Percentiles rank a stretch among this genome's conserved stretches.
These are phyloP conservation scores for Grus americana DNA, from an alignment of 2,113 vertebrate species.

Conservation along the genomic window DNA sequence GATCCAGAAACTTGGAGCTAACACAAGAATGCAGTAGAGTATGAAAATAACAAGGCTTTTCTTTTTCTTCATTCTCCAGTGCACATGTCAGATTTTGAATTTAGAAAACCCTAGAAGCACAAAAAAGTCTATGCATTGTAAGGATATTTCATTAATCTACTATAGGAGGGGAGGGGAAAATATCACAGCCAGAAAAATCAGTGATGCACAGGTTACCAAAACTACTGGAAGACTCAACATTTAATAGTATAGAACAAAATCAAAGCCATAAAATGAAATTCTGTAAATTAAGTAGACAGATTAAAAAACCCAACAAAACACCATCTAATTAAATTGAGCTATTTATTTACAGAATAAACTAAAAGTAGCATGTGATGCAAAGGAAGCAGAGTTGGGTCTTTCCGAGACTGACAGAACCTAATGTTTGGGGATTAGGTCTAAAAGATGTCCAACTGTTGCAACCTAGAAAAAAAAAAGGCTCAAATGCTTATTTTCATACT, in stretches of 20 bases:
- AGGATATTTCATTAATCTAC: neutral
- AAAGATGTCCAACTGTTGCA: neutral
- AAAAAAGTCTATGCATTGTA: neutral
- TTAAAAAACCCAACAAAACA: neutral
- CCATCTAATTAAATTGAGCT: neutral
- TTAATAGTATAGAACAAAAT: neutral
- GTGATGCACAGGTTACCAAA: neutral
- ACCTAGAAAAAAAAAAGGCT: neutral
- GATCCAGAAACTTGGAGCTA: conserved; percentile 54
- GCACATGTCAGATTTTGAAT: conserved; percentile 57
- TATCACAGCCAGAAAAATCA: neutral
- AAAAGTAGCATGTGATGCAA: neutral
- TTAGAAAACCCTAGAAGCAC: conserved; percentile 39
- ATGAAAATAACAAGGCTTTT: conserved; percentile 79
- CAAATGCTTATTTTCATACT: neutral
- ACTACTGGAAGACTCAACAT: neutral
- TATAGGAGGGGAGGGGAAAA: neutral
- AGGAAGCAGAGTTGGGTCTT: neutral
- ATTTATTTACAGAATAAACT: neutral
- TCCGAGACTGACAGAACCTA: neutral
- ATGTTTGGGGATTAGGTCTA: neutral
- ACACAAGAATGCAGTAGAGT: conserved; percentile 65
- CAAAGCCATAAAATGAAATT: neutral
- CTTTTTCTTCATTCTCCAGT: conserved; percentile 56
- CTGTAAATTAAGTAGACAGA: neutral